Evolutionary conservation across 2,797 vertebrate genomes (phyloP).

Genomic region (Natrix natrix): DNA sequence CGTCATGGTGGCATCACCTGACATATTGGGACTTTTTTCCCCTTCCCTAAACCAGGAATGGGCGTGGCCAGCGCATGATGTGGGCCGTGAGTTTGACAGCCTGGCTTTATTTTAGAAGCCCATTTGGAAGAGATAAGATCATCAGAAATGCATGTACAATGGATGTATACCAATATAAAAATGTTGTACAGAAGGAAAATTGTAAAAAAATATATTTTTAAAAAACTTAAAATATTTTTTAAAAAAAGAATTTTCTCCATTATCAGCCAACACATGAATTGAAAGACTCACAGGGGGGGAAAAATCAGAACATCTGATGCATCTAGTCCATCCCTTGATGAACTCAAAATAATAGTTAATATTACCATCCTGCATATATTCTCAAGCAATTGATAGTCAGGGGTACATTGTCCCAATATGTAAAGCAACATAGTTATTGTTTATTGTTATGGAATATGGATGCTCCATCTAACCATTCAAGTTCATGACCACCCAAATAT

Average conservation of each 20-base stretch:
- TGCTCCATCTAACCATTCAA: background rate
- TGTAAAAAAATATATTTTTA: too few relatives aligned
- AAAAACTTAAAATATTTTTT: too few relatives aligned
- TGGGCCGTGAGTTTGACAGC: too few relatives aligned
- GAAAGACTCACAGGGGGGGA: background rate
- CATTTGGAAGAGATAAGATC: background rate
- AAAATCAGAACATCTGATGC: background rate
- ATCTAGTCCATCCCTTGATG: background rate
- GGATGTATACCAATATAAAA: too few relatives aligned
- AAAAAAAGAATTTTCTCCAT: background rate
- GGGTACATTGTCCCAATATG: background rate
- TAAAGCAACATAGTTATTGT: background rate
- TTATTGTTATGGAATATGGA: background rate
- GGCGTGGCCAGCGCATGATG: too few relatives aligned
- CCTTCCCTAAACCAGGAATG: too few relatives aligned
- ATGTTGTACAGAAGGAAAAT: too few relatives aligned
- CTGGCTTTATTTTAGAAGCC: background rate
- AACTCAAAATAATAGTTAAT: background rate
- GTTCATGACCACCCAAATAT: background rate
- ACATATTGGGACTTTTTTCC: too few relatives aligned
- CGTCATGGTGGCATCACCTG: accelerated
- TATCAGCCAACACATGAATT: background rate
- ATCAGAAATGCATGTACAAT: background rate
- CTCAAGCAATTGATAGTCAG: background rate
- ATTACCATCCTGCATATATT: background rate